phyloP scores from a whole-genome alignment of 2,888 invertebrate genomes.

The Phortica magna region DNA sequence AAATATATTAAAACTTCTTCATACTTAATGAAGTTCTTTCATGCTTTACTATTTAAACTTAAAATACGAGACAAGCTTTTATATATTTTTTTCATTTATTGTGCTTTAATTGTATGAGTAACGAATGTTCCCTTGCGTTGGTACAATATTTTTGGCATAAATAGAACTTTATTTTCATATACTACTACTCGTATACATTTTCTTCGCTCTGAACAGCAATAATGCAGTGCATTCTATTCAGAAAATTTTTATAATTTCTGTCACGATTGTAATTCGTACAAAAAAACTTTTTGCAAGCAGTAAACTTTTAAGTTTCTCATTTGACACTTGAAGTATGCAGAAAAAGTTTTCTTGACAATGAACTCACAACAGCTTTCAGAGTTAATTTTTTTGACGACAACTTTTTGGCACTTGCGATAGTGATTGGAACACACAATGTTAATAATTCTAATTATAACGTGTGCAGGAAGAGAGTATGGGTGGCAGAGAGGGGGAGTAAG shows the following conservation, averaged over 20 bases:
- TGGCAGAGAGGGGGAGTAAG: background rate
- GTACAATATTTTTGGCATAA: no score
- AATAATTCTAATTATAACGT: constrained; percentile 64
- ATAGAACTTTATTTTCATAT: no score
- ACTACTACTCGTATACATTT: no score
- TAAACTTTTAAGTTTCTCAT: constrained; percentile 5
- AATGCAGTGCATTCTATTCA: constrained; percentile 46
- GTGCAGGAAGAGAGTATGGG: no score
- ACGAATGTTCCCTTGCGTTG: no score
- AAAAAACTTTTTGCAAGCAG: constrained; percentile 45
- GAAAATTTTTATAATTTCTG: constrained; percentile 70
- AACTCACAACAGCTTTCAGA: constrained; percentile 71
- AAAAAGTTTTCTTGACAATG: constrained; percentile 67
- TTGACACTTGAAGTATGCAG: constrained; percentile 19
- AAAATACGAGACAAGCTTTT: no score
- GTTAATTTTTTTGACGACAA: constrained; percentile 64
- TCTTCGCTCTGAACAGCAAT: no score
- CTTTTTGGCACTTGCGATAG: constrained; percentile 54
- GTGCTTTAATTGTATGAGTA: no score
- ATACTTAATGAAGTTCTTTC: no score
- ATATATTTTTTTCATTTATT: no score
- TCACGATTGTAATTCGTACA: constrained; percentile 71
- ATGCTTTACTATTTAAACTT: no score
- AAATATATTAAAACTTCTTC: no score
- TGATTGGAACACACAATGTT: constrained; percentile 58